phyloP scores from a whole-genome alignment of 2,113 vertebrate species.

The Nettapus auritus region DNA sequence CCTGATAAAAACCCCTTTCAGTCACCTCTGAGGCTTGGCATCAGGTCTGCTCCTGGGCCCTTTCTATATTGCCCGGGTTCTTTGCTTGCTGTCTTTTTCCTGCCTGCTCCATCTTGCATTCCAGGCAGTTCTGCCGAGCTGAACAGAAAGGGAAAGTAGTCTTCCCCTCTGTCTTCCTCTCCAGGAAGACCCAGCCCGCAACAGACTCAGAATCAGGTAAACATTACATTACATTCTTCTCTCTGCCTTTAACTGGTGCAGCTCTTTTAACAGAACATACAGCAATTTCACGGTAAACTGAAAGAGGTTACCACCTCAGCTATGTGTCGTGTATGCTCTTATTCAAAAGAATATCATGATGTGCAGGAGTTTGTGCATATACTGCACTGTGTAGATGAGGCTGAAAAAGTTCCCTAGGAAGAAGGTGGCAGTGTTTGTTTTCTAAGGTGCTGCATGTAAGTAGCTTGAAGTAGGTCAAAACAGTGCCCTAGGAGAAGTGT shows the following conservation, averaged over 20 bases:
- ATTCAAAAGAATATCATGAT: not conserved
- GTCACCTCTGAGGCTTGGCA: constrained; percentile 18
- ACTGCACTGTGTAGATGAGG: not conserved
- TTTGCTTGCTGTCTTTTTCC: constrained; percentile 71
- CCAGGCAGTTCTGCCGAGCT: constrained; percentile 73
- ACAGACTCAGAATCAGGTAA: constrained; percentile 70
- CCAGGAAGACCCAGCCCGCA: constrained; percentile 69
- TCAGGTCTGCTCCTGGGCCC: constrained; percentile 56
- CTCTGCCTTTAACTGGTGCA: constrained; percentile 68
- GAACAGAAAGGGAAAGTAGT: constrained; percentile 74
- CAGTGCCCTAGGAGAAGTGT: not conserved
- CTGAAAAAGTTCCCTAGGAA: not conserved
- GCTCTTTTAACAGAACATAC: constrained; percentile 42
- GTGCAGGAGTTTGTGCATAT: not conserved
- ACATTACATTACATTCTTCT: constrained; percentile 68
- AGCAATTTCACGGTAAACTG: not conserved
- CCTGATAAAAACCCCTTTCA: not conserved
- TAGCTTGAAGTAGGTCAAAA: not conserved
- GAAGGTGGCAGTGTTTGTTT: not conserved
- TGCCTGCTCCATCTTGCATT: constrained; percentile 73
- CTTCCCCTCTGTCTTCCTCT: constrained; percentile 75
- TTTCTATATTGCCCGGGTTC: constrained; percentile 47
- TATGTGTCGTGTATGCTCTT: not conserved
- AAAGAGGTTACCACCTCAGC: constrained; percentile 3
- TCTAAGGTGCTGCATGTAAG: constrained; percentile 45